A percentile compares a stretch with the other conserved stretches of the same genome.
Evolutionary conservation across 2,113 vertebrate genomes (phyloP).

Genomic region (Diadophis punctatus): DNA sequence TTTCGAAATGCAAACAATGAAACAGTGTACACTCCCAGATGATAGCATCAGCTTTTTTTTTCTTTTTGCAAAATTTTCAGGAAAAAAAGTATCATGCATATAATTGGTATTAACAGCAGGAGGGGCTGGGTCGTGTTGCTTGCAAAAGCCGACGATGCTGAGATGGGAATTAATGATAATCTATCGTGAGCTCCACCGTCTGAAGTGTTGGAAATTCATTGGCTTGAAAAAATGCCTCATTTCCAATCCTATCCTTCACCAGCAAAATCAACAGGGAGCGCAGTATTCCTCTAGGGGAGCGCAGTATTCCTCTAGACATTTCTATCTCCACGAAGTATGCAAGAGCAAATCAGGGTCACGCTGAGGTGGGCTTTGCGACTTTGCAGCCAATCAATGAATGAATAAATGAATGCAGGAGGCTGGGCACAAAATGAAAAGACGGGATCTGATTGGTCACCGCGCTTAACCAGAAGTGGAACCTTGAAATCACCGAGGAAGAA

Average conservation of each 20-base stretch:
- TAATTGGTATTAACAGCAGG: background rate
- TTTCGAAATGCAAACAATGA: background rate
- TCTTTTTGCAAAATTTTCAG: background rate
- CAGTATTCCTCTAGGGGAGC: background rate
- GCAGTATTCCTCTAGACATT: fast-evolving
- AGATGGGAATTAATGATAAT: background rate
- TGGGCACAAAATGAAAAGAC: background rate
- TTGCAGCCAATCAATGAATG: background rate
- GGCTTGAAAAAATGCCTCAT: too few species aligned
- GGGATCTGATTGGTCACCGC: background rate
- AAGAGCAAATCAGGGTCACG: background rate
- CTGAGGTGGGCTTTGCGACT: background rate
- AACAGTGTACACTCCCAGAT: background rate
- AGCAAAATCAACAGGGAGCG: background rate
- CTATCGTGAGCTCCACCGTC: background rate
- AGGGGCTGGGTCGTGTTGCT: background rate
- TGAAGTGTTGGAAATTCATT: too few species aligned
- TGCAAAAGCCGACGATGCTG: background rate
- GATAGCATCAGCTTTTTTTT: background rate
- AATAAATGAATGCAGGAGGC: too few species aligned
- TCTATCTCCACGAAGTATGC: background rate
- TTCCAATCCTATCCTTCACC: background rate
- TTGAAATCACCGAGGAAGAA: background rate
- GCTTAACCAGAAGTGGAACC: background rate
- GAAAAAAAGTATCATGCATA: background rate